Percentiles rank a stretch among this genome's conserved stretches.
These are phyloP conservation scores for Dolichoris vasculosae DNA, from an alignment of 1,140 invertebrate genomes.

Conservation along the genomic window DNA sequence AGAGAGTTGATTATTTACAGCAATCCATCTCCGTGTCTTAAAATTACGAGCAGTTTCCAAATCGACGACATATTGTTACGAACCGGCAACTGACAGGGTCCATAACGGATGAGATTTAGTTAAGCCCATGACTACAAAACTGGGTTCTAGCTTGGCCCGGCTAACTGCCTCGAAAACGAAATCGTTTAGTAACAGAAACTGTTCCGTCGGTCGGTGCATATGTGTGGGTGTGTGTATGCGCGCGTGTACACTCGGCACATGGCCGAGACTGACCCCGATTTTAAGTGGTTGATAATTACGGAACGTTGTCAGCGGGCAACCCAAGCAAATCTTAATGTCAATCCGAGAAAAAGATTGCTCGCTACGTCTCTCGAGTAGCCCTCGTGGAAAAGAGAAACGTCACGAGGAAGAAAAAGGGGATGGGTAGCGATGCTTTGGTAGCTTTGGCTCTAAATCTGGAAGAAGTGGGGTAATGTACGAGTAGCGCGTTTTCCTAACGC, in stretches of 20 bases:
- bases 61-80: slow-evolving; percentile 38
- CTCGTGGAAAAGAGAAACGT: slow-evolving; percentile 24
- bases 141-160: neutral
- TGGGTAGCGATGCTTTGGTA: neutral
- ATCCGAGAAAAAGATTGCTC: slow-evolving; percentile 49
- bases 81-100: neutral
- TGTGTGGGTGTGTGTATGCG: slow-evolving; percentile 23
- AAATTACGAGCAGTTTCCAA: slow-evolving; percentile 26
- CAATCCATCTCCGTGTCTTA: neutral
- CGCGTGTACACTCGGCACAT: slow-evolving; percentile 38
- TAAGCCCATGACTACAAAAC: slow-evolving; percentile 6
- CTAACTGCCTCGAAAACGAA: slow-evolving; percentile 24
- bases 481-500: neutral
- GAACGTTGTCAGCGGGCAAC: slow-evolving; percentile 55
- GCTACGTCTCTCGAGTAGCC: slow-evolving; percentile 47
- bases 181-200: slow-evolving; percentile 26
- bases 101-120: slow-evolving; percentile 33
- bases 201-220: too few species aligned
- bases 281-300: slow-evolving; percentile 64
- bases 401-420: slow-evolving; percentile 18
- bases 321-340: slow-evolving; percentile 56
- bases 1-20: slow-evolving; percentile 25
- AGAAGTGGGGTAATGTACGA: neutral
- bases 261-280: slow-evolving; percentile 62
- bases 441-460: slow-evolving; percentile 32